Evolutionary conservation across 2,888 invertebrate species (phyloP).

Genomic region (Synanthedon formicaeformis): DNA sequence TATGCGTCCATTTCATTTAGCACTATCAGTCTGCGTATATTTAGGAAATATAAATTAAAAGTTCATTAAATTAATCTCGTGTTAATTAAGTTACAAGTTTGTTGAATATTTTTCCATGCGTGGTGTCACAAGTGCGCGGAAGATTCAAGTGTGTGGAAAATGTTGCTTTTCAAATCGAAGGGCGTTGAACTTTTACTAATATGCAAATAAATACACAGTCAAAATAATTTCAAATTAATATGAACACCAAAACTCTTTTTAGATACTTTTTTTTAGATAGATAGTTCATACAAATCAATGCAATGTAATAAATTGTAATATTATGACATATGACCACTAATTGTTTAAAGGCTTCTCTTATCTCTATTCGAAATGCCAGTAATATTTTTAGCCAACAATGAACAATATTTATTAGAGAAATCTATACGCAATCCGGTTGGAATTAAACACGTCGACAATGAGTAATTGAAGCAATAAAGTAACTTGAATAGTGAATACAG

Average conservation of each 20-base stretch:
- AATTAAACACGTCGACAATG: background rate
- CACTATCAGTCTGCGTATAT: too few relatives aligned
- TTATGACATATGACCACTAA: too few relatives aligned
- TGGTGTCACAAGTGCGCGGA: background rate
- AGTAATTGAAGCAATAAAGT: background rate
- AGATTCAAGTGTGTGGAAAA: background rate
- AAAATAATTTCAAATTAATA: background rate
- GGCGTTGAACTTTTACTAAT: background rate
- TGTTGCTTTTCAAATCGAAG: background rate
- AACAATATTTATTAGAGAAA: background rate
- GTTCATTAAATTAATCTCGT: background rate
- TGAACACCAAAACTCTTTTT: background rate
- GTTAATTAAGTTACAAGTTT: background rate
- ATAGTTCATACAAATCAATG: background rate
- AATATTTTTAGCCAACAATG: background rate
- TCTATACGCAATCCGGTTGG: constrained; percentile 2
- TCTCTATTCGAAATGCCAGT: too few relatives aligned
- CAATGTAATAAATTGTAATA: too few relatives aligned
- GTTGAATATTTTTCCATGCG: background rate
- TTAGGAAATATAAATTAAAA: background rate
- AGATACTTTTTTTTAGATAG: background rate
- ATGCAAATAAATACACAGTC: background rate
- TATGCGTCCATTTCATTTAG: too few relatives aligned
- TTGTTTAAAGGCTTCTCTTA: too few relatives aligned
- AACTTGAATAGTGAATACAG: background rate